Conservation (phyloP, 2,797 vertebrate genomes). For the Sebastes iracundus region DNA sequence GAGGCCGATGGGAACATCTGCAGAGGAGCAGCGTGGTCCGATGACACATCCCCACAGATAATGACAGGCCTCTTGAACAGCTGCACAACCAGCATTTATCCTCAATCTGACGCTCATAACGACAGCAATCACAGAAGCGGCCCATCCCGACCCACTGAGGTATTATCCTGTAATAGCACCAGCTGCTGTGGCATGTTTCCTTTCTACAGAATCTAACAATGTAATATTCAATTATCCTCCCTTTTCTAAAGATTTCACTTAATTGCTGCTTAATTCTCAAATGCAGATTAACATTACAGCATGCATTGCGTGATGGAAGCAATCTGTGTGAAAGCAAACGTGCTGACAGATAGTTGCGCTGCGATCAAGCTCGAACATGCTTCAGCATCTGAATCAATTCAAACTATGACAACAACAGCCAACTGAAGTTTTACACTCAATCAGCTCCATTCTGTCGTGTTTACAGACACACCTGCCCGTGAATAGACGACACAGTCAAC, state of each 20-base stretch:
- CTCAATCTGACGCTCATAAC: constrained; percentile 19
- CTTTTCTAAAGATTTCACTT: neutral
- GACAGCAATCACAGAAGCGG: constrained; percentile 5
- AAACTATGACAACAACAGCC: neutral
- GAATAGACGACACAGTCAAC: neutral
- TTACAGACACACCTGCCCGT: constrained; percentile 12
- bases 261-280: neutral
- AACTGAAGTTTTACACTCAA: neutral
- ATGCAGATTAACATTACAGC: neutral
- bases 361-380: constrained; percentile 39
- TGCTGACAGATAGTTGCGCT: neutral
- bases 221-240: neutral
- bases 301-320: constrained; percentile 25
- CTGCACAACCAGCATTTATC: constrained; percentile 65
- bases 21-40: constrained; percentile 51
- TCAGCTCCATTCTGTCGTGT: neutral
- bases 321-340: neutral
- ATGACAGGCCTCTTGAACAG: constrained; percentile 76
- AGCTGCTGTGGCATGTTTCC: constrained; percentile 11
- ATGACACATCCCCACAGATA: constrained; percentile 77
- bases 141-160: constrained; percentile 5
- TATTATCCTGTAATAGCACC: neutral
- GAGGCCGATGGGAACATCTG: constrained; percentile 73
- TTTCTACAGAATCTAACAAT: neutral
- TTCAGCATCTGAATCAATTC: constrained; percentile 20